A percentile compares a stretch with the other conserved stretches of the same genome.
Conservation (phyloP, 2,797 vertebrate species). For the Malurus splendens region DNA sequence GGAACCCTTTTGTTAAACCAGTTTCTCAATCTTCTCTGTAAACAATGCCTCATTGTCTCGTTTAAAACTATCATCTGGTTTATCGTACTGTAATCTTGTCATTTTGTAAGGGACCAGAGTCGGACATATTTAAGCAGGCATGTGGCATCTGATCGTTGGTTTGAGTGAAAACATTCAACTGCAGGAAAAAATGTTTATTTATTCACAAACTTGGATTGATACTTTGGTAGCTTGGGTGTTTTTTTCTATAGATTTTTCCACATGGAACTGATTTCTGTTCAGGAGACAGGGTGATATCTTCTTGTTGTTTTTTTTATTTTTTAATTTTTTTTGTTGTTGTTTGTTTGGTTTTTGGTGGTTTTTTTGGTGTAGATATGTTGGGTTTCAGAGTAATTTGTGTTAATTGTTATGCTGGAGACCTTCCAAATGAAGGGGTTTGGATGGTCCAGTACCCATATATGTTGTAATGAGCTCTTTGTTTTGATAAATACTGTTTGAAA, state of each 20-base stretch:
- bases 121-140: slow-evolving; percentile 56
- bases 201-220: slow-evolving; percentile 39
- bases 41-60: slow-evolving; percentile 71
- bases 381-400: slow-evolving; percentile 13
- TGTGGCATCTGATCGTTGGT: slow-evolving; percentile 53
- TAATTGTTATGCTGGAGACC: neutral
- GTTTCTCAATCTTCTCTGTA: slow-evolving; percentile 70
- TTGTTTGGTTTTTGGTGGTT: neutral
- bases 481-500: slow-evolving; percentile 31
- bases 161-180: slow-evolving; percentile 56
- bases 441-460: neutral
- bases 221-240: neutral
- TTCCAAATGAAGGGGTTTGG: neutral
- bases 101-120: slow-evolving; percentile 56
- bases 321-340: neutral
- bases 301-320: neutral
- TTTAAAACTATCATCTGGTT: slow-evolving; percentile 52
- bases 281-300: slow-evolving; percentile 12
- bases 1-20: slow-evolving; percentile 63
- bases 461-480: slow-evolving; percentile 27
- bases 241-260: slow-evolving; percentile 31
- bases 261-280: slow-evolving; percentile 34
- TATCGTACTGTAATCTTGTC: slow-evolving; percentile 58
- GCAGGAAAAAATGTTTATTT: slow-evolving; percentile 51
- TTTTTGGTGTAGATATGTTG: neutral